phyloP scores from a whole-genome alignment of 2,113 vertebrate genomes.

The Halichoeres trimaculatus region DNA sequence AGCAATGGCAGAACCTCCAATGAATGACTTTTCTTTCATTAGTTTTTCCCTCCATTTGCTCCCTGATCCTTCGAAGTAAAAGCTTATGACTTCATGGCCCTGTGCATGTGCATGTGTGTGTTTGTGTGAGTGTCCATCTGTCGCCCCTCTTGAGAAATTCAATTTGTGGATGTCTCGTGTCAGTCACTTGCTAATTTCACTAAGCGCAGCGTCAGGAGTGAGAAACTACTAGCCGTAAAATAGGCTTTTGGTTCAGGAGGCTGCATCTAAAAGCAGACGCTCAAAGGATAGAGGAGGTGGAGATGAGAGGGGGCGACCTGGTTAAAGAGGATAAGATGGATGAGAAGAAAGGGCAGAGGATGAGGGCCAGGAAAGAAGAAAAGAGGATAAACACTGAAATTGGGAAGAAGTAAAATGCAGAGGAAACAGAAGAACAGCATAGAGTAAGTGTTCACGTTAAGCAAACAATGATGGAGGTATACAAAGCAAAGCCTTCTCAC shows the following conservation, averaged over 20 bases:
- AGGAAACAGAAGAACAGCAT: constrained; percentile 11
- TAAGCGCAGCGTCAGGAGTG: constrained; percentile 59
- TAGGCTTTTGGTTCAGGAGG: constrained; percentile 70
- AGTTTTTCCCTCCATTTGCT: constrained; percentile 38
- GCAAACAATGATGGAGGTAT: not conserved
- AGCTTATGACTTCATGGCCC: constrained; percentile 26
- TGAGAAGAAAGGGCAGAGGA: constrained; percentile 25
- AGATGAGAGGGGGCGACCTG: constrained; percentile 33
- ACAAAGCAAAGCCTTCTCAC: not conserved
- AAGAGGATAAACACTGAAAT: constrained; percentile 22
- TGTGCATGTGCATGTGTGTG: constrained; percentile 30
- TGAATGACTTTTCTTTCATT: constrained; percentile 51
- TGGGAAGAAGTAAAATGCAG: not conserved
- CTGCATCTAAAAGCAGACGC: constrained; percentile 54
- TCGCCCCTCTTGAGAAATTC: constrained; percentile 66
- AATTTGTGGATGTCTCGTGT: constrained; percentile 70
- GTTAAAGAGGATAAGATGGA: constrained; percentile 42
- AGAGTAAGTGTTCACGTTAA: not conserved
- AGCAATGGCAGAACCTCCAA: constrained; percentile 25
- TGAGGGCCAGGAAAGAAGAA: constrained; percentile 1
- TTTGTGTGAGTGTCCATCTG: constrained; percentile 36
- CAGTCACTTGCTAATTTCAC: constrained; percentile 77
- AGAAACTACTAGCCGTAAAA: constrained; percentile 74
- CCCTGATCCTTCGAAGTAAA: constrained; percentile 19
- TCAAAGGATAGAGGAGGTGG: constrained; percentile 35